phyloP scores from a whole-genome alignment of 2,113 vertebrate species.

The Lanius ludovicianus region DNA sequence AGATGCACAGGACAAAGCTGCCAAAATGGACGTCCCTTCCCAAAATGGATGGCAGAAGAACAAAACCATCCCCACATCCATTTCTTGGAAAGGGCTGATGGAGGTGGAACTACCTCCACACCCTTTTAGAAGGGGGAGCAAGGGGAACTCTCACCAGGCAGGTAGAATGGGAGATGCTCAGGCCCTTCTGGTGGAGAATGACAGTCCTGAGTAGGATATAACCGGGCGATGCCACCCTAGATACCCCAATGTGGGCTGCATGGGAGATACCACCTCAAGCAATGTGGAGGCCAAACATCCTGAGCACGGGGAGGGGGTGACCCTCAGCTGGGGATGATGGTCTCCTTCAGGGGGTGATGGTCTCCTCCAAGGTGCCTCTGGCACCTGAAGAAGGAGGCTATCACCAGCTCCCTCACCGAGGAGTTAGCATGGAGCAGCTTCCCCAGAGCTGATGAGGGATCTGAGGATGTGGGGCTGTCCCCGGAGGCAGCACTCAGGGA shows the following conservation, averaged over 20 bases:
- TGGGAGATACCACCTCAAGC: background rate
- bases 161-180: background rate
- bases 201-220: background rate
- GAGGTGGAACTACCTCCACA: background rate
- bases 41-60: constrained; percentile 18
- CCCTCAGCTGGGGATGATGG: background rate
- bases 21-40: constrained; percentile 25
- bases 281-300: background rate
- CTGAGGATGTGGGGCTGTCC: background rate
- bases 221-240: fast-evolving
- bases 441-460: background rate
- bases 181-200: background rate
- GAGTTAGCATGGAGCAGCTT: background rate
- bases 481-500: background rate
- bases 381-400: background rate
- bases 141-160: background rate
- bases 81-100: background rate
- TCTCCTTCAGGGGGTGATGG: background rate
- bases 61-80: background rate
- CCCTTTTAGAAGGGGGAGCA: background rate
- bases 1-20: background rate
- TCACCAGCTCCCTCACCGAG: background rate
- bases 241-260: background rate
- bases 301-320: fast-evolving
- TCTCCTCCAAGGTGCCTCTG: background rate